phyloP scores from a whole-genome alignment of 2,888 invertebrate genomes.

The Morpho helenor region DNA sequence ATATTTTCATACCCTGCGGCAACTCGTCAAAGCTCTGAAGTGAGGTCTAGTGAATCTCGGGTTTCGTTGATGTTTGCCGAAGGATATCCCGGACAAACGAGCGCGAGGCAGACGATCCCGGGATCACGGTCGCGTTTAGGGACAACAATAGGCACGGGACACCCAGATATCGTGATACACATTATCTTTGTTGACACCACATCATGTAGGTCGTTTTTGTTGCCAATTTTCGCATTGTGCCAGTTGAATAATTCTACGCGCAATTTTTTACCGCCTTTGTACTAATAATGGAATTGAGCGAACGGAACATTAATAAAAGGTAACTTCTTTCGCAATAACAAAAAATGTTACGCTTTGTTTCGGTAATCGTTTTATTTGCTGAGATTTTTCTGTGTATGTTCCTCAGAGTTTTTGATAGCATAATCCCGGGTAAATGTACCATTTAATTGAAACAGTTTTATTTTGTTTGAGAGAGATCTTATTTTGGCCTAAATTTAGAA shows the following conservation, averaged over 20 bases:
- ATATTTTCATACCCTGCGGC: slow-evolving; percentile 56
- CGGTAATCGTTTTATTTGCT: slow-evolving; percentile 35
- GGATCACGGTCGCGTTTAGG: slow-evolving; percentile 65
- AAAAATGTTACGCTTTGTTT: slow-evolving; percentile 25
- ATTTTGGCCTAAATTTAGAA: too few relatives aligned
- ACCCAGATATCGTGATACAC: slow-evolving; percentile 68
- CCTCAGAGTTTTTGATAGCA: background rate
- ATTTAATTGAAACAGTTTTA: too few relatives aligned
- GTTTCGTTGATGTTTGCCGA: slow-evolving; percentile 71
- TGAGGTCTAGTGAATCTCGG: slow-evolving; percentile 72
- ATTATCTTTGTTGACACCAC: slow-evolving; percentile 73
- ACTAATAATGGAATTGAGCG: slow-evolving; percentile 27
- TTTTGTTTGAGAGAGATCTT: too few relatives aligned
- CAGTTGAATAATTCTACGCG: slow-evolving; percentile 50
- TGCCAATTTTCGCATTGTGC: slow-evolving; percentile 63
- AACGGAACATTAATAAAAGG: slow-evolving; percentile 25
- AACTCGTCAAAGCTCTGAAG: slow-evolving; percentile 64
- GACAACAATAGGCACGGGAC: slow-evolving; percentile 65
- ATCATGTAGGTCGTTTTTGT: slow-evolving; percentile 71
- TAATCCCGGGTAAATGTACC: too few relatives aligned
- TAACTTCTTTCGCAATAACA: slow-evolving; percentile 17
- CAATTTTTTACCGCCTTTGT: slow-evolving; percentile 32
- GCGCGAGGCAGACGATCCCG: slow-evolving; percentile 55
- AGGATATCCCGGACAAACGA: slow-evolving; percentile 75
- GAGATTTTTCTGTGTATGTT: slow-evolving; percentile 4